phyloP scores from a whole-genome alignment of 2,888 invertebrate species.

The Eretmocerus hayati region DNA sequence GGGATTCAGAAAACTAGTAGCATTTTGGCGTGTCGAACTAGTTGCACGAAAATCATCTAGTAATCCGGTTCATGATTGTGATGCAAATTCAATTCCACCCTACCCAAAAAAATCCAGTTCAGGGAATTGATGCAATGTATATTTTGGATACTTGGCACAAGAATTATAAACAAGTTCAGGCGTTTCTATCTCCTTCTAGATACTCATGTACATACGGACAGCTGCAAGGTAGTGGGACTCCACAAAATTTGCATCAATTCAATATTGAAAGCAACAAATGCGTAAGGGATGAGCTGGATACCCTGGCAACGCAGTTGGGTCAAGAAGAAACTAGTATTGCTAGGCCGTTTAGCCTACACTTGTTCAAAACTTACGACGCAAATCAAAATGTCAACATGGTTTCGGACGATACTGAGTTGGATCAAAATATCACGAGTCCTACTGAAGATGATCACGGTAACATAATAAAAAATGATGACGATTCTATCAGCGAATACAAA shows the following conservation, averaged over 20 bases:
- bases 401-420: too few relatives aligned
- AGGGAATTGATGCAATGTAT: too few relatives aligned
- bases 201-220: conserved; percentile 29
- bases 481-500: conserved; percentile 7
- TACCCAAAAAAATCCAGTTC: too few relatives aligned
- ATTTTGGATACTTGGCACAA: too few relatives aligned
- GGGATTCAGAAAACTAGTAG: too few relatives aligned
- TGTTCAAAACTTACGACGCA: conserved; percentile 4
- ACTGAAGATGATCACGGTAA: neutral
- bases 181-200: too few relatives aligned
- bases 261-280: conserved; percentile 1
- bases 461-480: neutral
- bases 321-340: conserved; percentile 29
- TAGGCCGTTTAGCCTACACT: conserved; percentile 29
- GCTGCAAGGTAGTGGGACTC: conserved; percentile 4
- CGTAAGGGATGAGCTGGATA: conserved; percentile 29
- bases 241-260: neutral
- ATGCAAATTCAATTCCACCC: too few relatives aligned
- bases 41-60: too few relatives aligned
- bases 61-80: too few relatives aligned
- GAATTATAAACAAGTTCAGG: too few relatives aligned
- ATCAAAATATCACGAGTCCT: neutral
- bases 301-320: conserved; percentile 37
- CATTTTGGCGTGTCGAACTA: too few relatives aligned
- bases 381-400: too few relatives aligned